Conservation (phyloP, 2,113 vertebrate species). For the Triplophysa rosa region DNA sequence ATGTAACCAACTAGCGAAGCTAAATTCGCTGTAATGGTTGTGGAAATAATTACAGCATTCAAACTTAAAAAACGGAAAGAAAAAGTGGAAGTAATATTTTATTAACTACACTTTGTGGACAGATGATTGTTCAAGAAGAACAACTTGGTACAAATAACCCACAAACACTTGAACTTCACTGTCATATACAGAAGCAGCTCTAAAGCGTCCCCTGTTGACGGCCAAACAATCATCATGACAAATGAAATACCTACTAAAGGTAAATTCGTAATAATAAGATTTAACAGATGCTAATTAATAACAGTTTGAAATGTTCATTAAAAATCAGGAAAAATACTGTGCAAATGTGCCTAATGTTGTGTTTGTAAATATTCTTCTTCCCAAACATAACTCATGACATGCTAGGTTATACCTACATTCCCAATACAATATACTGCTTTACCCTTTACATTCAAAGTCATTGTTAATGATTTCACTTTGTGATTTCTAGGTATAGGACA, state of each 20-base stretch:
- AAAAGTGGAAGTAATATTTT: not conserved
- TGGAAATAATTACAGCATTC: too few relatives aligned
- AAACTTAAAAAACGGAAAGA: not conserved
- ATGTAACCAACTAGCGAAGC: too few relatives aligned
- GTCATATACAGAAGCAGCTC: not conserved
- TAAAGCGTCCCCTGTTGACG: conserved; percentile 11
- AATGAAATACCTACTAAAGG: not conserved
- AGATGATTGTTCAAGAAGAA: not conserved
- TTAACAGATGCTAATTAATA: too few relatives aligned
- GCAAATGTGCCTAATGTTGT: too few relatives aligned
- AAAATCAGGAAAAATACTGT: too few relatives aligned
- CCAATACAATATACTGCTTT: not conserved
- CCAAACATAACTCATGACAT: conserved; percentile 4
- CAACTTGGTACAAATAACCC: not conserved
- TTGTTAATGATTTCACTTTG: conserved; percentile 14
- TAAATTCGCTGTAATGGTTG: too few relatives aligned
- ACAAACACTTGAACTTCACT: not conserved
- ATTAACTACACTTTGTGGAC: not conserved
- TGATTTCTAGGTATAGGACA: conserved; percentile 16
- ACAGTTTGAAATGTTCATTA: too few relatives aligned
- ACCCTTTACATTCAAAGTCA: conserved; percentile 43
- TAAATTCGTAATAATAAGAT: too few relatives aligned
- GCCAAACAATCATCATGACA: not conserved
- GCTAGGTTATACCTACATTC: not conserved
- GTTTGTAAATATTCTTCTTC: too few relatives aligned